A percentile compares a stretch with the other conserved stretches of the same genome.
phyloP scores from a whole-genome alignment of 2,797 vertebrate genomes.

The Liparis tanakae region DNA sequence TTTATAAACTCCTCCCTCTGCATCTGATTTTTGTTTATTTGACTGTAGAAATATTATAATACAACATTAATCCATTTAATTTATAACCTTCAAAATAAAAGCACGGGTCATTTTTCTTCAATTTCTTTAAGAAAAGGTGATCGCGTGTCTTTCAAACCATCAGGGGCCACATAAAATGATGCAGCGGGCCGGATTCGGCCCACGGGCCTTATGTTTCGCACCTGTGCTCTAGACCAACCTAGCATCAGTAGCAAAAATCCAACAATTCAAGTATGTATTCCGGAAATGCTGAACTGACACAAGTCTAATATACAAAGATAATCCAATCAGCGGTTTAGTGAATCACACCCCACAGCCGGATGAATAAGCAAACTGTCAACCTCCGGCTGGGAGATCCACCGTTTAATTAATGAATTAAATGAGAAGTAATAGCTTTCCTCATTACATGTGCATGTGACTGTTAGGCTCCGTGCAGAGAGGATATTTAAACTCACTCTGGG shows the following conservation, averaged over 20 bases:
- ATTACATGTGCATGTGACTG: not conserved
- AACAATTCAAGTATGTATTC: conserved; percentile 44
- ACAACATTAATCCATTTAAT: no score
- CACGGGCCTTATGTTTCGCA: no score
- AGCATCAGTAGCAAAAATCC: conserved; percentile 31
- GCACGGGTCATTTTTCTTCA: no score
- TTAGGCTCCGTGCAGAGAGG: not conserved
- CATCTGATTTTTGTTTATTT: no score
- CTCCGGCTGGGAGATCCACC: not conserved
- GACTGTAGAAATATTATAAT: no score
- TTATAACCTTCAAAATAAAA: no score
- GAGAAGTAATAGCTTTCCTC: not conserved
- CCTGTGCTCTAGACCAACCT: conserved; percentile 23
- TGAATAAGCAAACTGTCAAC: conserved; percentile 9
- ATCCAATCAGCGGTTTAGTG: conserved; percentile 3
- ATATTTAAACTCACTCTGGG: conserved; percentile 2
- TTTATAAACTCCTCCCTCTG: no score
- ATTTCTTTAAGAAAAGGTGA: no score
- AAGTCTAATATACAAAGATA: conserved; percentile 22
- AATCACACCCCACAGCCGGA: not conserved
- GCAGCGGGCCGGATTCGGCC: no score
- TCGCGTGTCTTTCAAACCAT: no score
- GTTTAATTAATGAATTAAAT: not conserved
- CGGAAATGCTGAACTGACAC: conserved; percentile 9
- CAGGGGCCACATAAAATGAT: no score